Evolutionary conservation across 2,797 vertebrate genomes (phyloP).

Genomic region (Acridotheres tristis): DNA sequence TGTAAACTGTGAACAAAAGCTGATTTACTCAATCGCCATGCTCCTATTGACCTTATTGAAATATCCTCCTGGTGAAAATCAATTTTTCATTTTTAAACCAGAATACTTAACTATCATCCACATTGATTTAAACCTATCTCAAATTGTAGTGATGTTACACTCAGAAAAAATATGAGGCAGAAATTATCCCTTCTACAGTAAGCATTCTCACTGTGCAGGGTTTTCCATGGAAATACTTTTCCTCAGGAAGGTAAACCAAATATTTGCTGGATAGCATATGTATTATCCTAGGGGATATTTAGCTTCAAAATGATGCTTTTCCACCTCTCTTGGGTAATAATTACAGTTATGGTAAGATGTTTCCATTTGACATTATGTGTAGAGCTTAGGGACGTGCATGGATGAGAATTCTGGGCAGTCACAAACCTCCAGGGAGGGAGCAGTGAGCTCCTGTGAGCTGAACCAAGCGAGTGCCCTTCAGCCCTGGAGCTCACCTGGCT

Average conservation of each 20-base stretch:
- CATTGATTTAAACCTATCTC: constrained; percentile 63
- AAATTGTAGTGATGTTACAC: not conserved
- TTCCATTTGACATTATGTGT: not conserved
- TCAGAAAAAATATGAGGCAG: not conserved
- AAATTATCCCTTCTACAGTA: not conserved
- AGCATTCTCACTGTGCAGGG: not conserved
- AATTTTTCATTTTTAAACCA: constrained; percentile 60
- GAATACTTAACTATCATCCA: constrained; percentile 61
- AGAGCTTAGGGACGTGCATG: not conserved
- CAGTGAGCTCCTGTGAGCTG: not conserved
- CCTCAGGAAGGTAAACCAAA: not conserved
- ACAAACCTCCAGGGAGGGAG: not conserved
- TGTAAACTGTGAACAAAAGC: constrained; percentile 52
- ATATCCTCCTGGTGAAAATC: constrained; percentile 56
- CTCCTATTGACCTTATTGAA: constrained; percentile 37
- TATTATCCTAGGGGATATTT: not conserved
- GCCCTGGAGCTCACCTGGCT: fast-evolving
- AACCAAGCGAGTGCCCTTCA: not conserved
- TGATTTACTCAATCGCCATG: not conserved
- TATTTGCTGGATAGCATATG: not conserved
- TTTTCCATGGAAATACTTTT: not conserved
- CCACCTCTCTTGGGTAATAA: not conserved
- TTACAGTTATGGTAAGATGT: not conserved
- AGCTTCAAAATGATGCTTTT: not conserved
- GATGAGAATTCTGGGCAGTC: not conserved